A percentile compares a stretch with the other conserved stretches of the same genome.
phyloP scores from a whole-genome alignment of 2,113 vertebrate species.

The Falco punctatus region DNA sequence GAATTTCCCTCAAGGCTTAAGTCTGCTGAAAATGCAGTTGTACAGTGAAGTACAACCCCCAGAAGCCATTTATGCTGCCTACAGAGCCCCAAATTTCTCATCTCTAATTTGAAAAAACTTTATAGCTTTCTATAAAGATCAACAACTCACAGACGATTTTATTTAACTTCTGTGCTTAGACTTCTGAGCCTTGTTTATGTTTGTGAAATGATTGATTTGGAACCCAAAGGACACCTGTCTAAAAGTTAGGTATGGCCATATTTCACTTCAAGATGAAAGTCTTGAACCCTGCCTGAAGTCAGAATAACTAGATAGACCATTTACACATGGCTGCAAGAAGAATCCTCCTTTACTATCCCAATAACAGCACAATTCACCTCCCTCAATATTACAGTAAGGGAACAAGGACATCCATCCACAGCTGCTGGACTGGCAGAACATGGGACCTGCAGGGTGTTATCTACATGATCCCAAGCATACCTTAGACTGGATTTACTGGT shows the following conservation, averaged over 20 bases:
- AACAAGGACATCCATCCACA: not conserved
- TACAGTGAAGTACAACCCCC: not conserved
- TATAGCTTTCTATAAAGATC: not conserved
- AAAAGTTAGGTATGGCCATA: not conserved
- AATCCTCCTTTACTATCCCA: not conserved
- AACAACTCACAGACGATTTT: not conserved
- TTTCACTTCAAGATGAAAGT: not conserved
- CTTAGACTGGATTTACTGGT: not conserved
- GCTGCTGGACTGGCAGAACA: not conserved
- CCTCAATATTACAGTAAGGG: not conserved
- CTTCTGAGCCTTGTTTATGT: not conserved
- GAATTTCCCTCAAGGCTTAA: not conserved
- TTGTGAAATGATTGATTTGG: not conserved
- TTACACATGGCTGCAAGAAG: not conserved
- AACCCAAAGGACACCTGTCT: not conserved
- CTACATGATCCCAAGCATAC: not conserved
- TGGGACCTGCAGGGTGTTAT: not conserved
- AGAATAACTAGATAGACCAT: not conserved
- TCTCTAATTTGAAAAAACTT: not conserved
- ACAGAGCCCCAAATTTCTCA: not conserved
- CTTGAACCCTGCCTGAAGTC: not conserved
- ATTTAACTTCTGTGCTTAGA: not conserved
- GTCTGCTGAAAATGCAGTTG: not conserved
- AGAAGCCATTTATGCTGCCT: not conserved
- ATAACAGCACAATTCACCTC: not conserved